Conservation (phyloP, 2,113 vertebrate genomes). For the Cygnus buccinator region DNA sequence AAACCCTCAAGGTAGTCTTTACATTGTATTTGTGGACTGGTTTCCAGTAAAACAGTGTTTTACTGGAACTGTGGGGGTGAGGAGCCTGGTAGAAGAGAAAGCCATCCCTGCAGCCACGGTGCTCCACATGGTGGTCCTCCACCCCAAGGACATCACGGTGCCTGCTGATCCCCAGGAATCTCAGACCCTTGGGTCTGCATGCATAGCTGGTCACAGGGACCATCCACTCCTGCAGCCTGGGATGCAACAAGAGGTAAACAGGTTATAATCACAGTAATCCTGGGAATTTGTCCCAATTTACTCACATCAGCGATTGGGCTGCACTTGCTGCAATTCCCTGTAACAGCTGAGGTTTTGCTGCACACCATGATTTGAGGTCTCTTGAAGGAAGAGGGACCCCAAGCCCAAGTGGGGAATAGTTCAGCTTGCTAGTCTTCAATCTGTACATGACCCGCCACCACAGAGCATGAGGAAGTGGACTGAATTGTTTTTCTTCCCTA, state of each 20-base stretch:
- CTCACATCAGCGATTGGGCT: background rate
- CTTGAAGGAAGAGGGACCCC: background rate
- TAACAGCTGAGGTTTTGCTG: background rate
- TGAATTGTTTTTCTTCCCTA: background rate
- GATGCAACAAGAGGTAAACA: background rate
- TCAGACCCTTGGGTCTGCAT: background rate
- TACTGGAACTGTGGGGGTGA: background rate
- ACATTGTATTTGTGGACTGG: background rate
- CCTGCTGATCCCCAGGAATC: background rate
- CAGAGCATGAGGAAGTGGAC: accelerated
- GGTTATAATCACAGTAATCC: background rate
- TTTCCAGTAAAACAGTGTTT: background rate
- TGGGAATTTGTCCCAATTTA: background rate
- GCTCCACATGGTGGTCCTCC: accelerated
- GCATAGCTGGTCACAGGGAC: background rate
- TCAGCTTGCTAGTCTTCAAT: background rate
- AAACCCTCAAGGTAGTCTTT: background rate
- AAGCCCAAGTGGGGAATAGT: background rate
- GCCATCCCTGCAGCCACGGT: accelerated
- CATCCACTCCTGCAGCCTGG: background rate
- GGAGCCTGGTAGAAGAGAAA: background rate
- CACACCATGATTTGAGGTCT: background rate
- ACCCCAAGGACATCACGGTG: background rate
- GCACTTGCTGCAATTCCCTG: background rate
- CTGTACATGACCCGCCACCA: background rate